phyloP scores from a whole-genome alignment of 2,113 vertebrate species.

The Dasypus novemcinctus region DNA sequence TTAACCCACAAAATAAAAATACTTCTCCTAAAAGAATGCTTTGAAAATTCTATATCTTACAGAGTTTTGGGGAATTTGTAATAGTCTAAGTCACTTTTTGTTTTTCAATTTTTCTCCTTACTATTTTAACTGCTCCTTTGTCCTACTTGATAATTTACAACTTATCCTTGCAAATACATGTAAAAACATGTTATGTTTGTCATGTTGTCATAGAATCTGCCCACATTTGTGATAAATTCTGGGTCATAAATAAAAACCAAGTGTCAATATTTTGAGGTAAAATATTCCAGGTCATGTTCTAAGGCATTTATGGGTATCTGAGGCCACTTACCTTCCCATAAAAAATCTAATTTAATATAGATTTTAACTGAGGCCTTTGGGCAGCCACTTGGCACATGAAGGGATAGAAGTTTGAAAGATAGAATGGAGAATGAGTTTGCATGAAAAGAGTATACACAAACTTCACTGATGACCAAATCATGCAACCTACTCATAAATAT shows the following conservation, averaged over 20 bases:
- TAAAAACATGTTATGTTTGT: neutral
- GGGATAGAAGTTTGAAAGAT: neutral
- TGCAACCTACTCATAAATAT: neutral
- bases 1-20: neutral
- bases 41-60: neutral
- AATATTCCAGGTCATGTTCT: neutral
- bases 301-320: neutral
- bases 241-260: slow-evolving; percentile 1
- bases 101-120: neutral
- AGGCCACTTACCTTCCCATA: slow-evolving; percentile 35
- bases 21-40: neutral
- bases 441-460: neutral
- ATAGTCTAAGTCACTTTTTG: neutral
- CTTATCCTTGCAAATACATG: neutral
- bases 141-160: neutral
- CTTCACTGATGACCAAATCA: neutral
- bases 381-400: neutral
- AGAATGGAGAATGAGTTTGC: neutral
- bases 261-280: slow-evolving; percentile 12
- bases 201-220: neutral
- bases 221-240: neutral
- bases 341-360: slow-evolving; percentile 37
- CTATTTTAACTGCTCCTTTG: neutral
- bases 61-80: neutral
- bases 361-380: slow-evolving; percentile 33